phyloP scores from a whole-genome alignment of 2,113 vertebrate species.

The Ctenomys sociabilis region DNA sequence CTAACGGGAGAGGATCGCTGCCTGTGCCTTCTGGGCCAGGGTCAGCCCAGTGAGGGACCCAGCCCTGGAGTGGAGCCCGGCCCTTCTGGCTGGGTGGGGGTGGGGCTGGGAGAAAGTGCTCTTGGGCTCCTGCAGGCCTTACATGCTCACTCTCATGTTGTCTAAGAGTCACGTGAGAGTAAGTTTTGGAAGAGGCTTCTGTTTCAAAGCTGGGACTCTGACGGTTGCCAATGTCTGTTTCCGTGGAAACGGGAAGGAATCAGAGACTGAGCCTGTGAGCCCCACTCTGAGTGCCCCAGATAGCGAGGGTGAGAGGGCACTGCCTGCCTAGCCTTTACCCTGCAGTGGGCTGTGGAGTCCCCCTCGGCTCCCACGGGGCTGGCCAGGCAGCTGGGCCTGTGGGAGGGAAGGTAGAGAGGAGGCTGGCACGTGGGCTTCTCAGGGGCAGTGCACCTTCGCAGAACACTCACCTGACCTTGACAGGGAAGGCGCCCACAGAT shows the following conservation, averaged over 20 bases:
- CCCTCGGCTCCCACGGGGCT: background rate
- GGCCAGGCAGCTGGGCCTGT: background rate
- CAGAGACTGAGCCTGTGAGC: slow-evolving; percentile 13
- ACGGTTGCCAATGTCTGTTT: slow-evolving; percentile 74
- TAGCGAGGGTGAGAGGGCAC: slow-evolving; percentile 38
- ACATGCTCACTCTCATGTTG: background rate
- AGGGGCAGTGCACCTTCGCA: background rate
- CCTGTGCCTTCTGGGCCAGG: background rate
- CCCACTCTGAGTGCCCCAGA: slow-evolving; percentile 71
- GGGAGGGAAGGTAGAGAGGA: background rate
- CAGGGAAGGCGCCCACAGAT: background rate
- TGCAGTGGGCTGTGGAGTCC: background rate
- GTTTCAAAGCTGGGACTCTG: slow-evolving; percentile 73
- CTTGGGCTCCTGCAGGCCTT: background rate
- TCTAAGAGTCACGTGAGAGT: slow-evolving; percentile 27
- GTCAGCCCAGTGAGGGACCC: background rate
- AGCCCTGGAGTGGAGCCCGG: background rate
- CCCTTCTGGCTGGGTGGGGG: background rate
- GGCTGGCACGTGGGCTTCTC: background rate
- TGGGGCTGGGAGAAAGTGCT: background rate
- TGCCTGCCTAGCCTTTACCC: background rate
- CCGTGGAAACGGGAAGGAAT: slow-evolving; percentile 76
- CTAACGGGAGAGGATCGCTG: too few relatives aligned
- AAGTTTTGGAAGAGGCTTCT: slow-evolving; percentile 75
- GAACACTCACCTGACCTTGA: too few relatives aligned